These are phyloP conservation scores for Diadophis punctatus DNA, from an alignment of 2,113 vertebrate genomes.

Conservation along the genomic window DNA sequence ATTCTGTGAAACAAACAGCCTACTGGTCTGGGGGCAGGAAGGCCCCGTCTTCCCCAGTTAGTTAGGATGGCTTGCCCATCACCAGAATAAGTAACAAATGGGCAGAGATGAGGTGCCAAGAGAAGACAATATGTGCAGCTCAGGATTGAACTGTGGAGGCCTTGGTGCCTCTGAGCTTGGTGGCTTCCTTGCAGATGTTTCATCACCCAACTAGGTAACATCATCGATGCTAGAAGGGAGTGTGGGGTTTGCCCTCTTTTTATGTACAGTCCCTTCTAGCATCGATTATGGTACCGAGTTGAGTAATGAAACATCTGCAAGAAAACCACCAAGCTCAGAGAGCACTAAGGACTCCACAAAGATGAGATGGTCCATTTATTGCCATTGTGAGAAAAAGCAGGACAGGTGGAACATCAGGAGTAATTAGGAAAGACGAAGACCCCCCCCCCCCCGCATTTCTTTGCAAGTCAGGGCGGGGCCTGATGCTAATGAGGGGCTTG, in stretches of 20 bases:
- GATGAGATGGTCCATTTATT: background rate
- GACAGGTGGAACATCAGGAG: background rate
- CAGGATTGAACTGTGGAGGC: background rate
- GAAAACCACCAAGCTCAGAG: background rate
- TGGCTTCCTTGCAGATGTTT: background rate
- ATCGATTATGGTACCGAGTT: background rate
- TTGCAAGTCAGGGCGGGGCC: background rate
- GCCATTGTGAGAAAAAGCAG: background rate
- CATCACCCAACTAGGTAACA: background rate
- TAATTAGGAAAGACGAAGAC: background rate
- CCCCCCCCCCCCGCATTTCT: background rate
- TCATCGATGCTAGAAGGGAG: background rate
- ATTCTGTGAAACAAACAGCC: background rate
- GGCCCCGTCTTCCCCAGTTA: background rate
- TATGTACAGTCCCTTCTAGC: background rate
- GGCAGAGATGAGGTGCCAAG: background rate
- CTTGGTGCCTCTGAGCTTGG: background rate
- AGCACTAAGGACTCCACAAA: background rate
- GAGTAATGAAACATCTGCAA: background rate
- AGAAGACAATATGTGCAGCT: background rate
- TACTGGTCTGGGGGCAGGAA: background rate
- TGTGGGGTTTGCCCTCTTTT: background rate
- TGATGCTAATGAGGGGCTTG: background rate
- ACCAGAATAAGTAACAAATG: background rate
- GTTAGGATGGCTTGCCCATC: background rate